Evolutionary conservation across 2,888 invertebrate genomes (phyloP).

Genomic region (Tenthredo livida): DNA sequence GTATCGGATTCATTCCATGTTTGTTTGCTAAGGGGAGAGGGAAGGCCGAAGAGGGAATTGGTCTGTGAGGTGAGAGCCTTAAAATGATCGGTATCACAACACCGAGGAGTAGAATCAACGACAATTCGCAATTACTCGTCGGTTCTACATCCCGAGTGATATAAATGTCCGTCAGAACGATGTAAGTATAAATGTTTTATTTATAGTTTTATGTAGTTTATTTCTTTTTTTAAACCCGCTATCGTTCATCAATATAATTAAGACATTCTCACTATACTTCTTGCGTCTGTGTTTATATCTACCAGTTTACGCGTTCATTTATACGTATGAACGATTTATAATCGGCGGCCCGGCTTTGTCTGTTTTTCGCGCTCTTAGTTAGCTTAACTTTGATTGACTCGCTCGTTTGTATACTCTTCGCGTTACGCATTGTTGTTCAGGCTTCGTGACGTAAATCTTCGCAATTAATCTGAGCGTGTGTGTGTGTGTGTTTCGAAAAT

Average conservation of each 20-base stretch:
- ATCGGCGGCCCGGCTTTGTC: not conserved
- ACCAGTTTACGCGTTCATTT: not conserved
- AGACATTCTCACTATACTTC: not conserved
- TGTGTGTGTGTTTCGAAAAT: not conserved
- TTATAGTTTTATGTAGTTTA: not conserved
- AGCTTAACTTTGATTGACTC: constrained; percentile 8
- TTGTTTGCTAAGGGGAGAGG: constrained; percentile 37
- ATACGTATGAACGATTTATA: constrained; percentile 24
- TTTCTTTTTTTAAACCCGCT: not conserved
- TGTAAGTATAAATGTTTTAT: constrained; percentile 31
- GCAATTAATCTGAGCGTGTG: not conserved
- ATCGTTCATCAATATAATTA: constrained; percentile 24
- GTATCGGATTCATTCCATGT: constrained; percentile 19
- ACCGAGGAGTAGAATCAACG: constrained; percentile 21
- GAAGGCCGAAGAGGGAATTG: constrained; percentile 34
- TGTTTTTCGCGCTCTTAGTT: constrained; percentile 35
- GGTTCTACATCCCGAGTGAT: not conserved
- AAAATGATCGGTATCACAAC: constrained; percentile 41
- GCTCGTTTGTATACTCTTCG: not conserved
- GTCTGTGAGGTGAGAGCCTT: constrained; percentile 15
- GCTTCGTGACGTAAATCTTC: constrained; percentile 4
- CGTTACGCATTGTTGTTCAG: constrained; percentile 22
- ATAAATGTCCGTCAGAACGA: not conserved
- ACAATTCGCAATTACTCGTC: constrained; percentile 23
- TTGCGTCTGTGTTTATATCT: not conserved